phyloP scores from a whole-genome alignment of 1,140 invertebrate species.

The Dendroctonus ponderosae region DNA sequence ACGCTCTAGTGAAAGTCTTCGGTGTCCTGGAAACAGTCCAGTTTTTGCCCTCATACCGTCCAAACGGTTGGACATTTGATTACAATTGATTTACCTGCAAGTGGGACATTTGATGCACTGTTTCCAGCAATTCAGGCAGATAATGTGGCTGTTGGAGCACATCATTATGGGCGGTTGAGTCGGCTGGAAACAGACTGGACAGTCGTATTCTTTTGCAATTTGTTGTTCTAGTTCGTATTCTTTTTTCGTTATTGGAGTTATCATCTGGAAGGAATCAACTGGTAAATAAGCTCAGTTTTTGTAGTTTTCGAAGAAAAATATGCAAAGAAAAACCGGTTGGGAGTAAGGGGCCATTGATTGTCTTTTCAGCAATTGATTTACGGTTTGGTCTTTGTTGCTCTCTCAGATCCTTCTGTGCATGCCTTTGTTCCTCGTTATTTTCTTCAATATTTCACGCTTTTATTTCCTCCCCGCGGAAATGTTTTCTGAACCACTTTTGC shows the following conservation, averaged over 20 bases:
- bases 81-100: constrained; percentile 10
- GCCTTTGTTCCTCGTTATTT: too few species aligned
- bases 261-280: constrained; percentile 5
- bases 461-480: too few species aligned
- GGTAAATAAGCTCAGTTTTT: too few species aligned
- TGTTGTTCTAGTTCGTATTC: constrained; percentile 7
- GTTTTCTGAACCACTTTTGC: too few species aligned
- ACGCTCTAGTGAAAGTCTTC: constrained; percentile 11
- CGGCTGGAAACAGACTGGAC: constrained; percentile 11
- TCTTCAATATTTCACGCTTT: too few species aligned
- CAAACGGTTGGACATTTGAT: too few species aligned
- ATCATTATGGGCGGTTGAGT: constrained; percentile 20
- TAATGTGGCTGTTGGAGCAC: constrained; percentile 22
- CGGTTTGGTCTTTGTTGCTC: too few species aligned
- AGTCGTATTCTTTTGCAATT: constrained; percentile 16
- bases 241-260: constrained; percentile 5
- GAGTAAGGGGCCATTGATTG: too few species aligned
- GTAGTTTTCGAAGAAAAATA: too few species aligned
- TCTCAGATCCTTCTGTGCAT: too few species aligned
- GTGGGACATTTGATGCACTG: constrained; percentile 15
- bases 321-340: neutral
- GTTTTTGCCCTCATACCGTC: too few species aligned
- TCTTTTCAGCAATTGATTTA: too few species aligned
- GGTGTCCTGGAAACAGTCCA: neutral
- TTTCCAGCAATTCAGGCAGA: constrained; percentile 21